Evolutionary conservation across 2,113 vertebrate species (phyloP), one percentile per base, ranked within the genome.

Genomic region (Notiomystis cincta): DNA sequence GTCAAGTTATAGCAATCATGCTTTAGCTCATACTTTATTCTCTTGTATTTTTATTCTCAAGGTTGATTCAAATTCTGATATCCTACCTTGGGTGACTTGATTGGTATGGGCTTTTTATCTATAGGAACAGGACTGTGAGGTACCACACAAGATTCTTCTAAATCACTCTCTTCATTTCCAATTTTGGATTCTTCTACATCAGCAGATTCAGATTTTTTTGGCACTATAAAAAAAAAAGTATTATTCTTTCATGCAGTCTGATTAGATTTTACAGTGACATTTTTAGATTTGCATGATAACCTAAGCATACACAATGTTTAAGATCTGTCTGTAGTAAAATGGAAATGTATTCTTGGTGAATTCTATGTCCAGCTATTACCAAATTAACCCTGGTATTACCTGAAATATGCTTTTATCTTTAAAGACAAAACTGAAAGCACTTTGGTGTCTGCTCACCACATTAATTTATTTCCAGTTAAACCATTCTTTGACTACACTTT

Each of bases 101-200:
- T 97, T 45, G 98, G 91, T n/a, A 98, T 95, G 3, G 98, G 98
- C 58, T 98, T 99, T 97, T 99, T 99, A 93, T 99, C 99, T 45
- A 98, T 94, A 89, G 98, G 97, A 54, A 98, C 89, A 37, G 99
- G 98, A 93, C 98, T 99, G 77, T 98, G 98, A 87, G 99, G 97
- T 70, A 99, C 98, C 81, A 98, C 96, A 86, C 98, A 98, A 15
- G 98, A 96, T 84, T 99, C 99, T 91, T 99, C 99, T 93, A 98
- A 98, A 94, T 99, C 99, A 96, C 99, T 99, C 95, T 98, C 99
- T 92, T 99, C 99, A 3, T 99, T 99, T 93, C 99, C 99, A 91
- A 99, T 98, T 97, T 99, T 99, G 65, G 98, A 97, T 97, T 99
- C 99, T 95, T 99, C 99, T n/a, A 99, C 97, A 87, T 99, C 99